Base-by-base conservation (phyloP, 1,140 invertebrate species). In the Drosophila guanche region DNA sequence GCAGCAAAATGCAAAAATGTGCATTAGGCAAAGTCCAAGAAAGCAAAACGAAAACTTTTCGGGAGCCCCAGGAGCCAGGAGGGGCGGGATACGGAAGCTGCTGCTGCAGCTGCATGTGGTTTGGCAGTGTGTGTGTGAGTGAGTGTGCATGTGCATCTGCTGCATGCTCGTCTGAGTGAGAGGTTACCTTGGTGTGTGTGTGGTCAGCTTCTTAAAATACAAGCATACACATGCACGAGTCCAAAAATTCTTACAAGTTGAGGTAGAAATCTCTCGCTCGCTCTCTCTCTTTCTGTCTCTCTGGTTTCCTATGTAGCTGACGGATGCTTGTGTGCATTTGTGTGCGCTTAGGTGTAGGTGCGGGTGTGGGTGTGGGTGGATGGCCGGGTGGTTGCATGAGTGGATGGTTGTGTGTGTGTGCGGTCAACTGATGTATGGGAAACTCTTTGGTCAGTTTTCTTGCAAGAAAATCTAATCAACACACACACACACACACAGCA, bases 401-500 rank as follows among this genome's bases (percentile, higher is more conserved):
- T 53, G 46, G 10, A 52, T 45, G 52, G 12, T 29, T 53, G 48
- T 57, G 43, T 65, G 48, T 61, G 57, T 16, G 47, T 83, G 79
- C 66, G 79, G 79, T 70, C 72, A 65, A 70, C 76, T 86, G 80
- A 84, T 79, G 81, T 85, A 79, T 76, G 76, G 62, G 70, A 54
- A 62, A 86, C 81, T 86, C 80, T 84, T 86, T 81, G 81, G 77
- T 86, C 77, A 88, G 81, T 86, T 86, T 88, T 88, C 81, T 86
- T 86, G 77, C 83, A 86, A 86, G 81, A 86, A 85, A 86, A 86
- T 85, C 81, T 86, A 86, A 86, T 86, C 81, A 86, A 81, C 81
- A 86, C 67, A 85, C 72, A 81, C 81, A 86, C 67, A 85, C 72
- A 73, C 48, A 65, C 58, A 47, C 53, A 4, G 51, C 63, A n/a